A percentile compares a stretch with the other conserved stretches of the same genome.
phyloP scores from a whole-genome alignment of 2,797 vertebrate species.

The Lacerta agilis region DNA sequence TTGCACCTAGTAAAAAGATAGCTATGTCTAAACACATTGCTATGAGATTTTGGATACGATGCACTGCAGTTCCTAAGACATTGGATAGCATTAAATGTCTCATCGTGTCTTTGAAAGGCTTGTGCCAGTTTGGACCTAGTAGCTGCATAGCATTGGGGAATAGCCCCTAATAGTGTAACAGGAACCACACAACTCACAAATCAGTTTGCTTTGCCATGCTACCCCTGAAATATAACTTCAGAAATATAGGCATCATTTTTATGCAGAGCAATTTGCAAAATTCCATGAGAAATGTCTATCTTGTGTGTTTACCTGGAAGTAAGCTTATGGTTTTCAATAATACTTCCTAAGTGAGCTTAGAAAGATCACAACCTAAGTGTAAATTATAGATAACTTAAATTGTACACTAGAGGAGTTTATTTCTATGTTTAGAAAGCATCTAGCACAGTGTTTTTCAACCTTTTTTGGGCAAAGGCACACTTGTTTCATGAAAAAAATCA shows the following conservation, averaged over 20 bases:
- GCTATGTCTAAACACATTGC: not conserved
- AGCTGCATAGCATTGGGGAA: not conserved
- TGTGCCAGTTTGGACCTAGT: not conserved
- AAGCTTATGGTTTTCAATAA: not conserved
- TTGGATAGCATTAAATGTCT: not conserved
- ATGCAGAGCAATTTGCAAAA: not conserved
- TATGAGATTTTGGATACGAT: not conserved
- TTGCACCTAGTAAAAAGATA: not conserved
- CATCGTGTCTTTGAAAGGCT: too few relatives aligned
- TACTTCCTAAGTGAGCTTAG: not conserved
- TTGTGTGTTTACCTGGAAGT: not conserved
- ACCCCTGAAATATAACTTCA: not conserved
- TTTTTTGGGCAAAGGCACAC: too few relatives aligned
- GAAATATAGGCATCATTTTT: not conserved
- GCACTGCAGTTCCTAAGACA: not conserved
- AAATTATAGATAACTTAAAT: not conserved
- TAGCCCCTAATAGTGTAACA: too few relatives aligned
- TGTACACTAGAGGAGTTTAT: not conserved
- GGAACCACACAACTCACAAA: not conserved
- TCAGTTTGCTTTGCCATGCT: not conserved
- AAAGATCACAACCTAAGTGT: not conserved
- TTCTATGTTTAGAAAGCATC: constrained; percentile 1
- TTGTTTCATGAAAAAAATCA: too few relatives aligned
- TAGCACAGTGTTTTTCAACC: too few relatives aligned
- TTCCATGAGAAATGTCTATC: not conserved